Evolutionary conservation across 2,888 invertebrate species (phyloP), one percentile per base, ranked within the genome.

Genomic region (Melanotus villosus): DNA sequence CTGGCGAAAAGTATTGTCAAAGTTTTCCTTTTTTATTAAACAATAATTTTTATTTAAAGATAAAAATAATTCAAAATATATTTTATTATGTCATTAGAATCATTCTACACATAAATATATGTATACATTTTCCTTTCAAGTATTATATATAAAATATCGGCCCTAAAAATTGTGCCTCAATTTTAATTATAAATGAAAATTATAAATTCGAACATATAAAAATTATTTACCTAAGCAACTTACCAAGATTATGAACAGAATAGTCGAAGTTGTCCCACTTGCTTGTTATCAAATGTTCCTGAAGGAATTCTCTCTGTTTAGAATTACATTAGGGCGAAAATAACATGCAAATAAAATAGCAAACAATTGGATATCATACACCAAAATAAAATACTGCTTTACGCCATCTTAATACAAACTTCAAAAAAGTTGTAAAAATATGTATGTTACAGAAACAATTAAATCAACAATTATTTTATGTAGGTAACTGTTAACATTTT

Each of bases 261-360:
- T 91, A 91, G 87, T 96, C 96, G 88, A 93, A 88, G 86, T 88
- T 89, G 88, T 96, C 96, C 96, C 96, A 96, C 87, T 94, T 94
- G 88, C 91, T 90, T 86, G 88, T 82, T 86, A 82, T 81, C 83
- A 80, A 79, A 77, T 81, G 82, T 75, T 83, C 85, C 85, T 85
- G 83, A 79, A 79, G 26, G 81, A 83, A 80, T 82, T 81, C 75
- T 75, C 69, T 71, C 73, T 69, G 73, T 74, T 77, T 73, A 75
- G 72, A 74, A 73, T 71, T 65, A 63, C 63, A 71, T 71, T 71
- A 68, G 45, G 65, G 65, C 65, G 52, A 68, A 71, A 71, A 71
- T 50, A 38, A 32, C 65, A 68, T 68, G 66, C 65, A 60, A 54
- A 70, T 45, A 63, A 62, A 59, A 26, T 47, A 56, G 52, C 21